Conservation (phyloP, 2,113 vertebrate genomes). For the Corythornis cristatus region DNA sequence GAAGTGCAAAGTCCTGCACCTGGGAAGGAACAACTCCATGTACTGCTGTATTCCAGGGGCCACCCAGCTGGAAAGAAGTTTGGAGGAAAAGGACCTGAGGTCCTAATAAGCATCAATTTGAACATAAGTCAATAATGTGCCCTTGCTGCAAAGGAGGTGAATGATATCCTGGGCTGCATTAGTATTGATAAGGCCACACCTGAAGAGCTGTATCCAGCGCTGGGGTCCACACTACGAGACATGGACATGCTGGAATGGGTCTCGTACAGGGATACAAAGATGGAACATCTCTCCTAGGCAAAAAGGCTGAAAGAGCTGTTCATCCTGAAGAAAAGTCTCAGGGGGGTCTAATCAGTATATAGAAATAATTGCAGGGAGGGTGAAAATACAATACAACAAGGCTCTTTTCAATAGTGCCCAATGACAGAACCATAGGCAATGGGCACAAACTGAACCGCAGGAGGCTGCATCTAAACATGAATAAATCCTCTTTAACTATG, state of each 20-base stretch:
- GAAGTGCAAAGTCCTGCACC: neutral
- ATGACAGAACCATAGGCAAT: neutral
- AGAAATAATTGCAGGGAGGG: neutral
- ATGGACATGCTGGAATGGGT: neutral
- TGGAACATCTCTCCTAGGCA: neutral
- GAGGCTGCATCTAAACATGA: neutral
- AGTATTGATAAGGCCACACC: neutral
- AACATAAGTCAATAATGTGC: rapidly evolving
- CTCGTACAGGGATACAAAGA: neutral
- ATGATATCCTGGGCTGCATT: neutral
- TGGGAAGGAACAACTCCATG: neutral
- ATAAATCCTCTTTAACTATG: neutral
- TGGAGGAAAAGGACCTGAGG: neutral
- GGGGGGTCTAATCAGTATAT: neutral
- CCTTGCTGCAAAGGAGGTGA: neutral
- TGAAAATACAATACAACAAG: neutral
- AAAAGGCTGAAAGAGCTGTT: neutral
- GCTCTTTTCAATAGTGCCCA: neutral
- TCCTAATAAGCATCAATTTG: neutral
- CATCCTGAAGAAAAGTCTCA: neutral
- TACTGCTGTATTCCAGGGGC: rapidly evolving
- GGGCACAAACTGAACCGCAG: neutral
- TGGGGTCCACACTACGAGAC: neutral
- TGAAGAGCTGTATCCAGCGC: neutral
- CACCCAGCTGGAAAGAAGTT: neutral